phyloP scores from a whole-genome alignment of 2,113 vertebrate genomes.

The Podarcis raffonei region DNA sequence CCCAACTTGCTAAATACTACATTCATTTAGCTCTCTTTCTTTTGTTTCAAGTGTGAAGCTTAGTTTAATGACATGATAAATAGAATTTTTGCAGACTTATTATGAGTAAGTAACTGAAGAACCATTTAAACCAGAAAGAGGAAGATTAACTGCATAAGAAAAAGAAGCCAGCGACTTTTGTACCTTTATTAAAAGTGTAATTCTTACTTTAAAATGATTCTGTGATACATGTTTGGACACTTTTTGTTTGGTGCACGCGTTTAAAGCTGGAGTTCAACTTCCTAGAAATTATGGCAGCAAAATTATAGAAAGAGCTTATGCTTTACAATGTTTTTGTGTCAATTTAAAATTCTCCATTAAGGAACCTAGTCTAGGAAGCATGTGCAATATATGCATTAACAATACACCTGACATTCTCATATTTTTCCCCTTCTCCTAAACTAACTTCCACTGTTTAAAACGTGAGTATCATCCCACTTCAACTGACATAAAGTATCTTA shows the following conservation, averaged over 20 bases:
- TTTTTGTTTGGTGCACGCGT: not conserved
- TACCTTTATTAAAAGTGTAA: not conserved
- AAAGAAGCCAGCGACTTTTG: not conserved
- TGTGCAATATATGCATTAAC: not conserved
- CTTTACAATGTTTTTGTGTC: not conserved
- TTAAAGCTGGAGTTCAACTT: not conserved
- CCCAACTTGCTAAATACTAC: not conserved
- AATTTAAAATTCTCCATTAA: not conserved
- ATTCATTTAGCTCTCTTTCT: not conserved
- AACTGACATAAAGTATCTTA: not conserved
- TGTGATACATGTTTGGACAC: not conserved
- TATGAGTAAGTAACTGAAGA: not conserved
- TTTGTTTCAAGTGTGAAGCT: too few species aligned
- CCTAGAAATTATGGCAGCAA: not conserved
- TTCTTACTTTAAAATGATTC: not conserved
- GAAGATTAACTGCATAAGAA: not conserved
- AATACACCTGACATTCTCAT: not conserved
- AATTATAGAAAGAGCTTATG: not conserved
- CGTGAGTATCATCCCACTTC: not conserved
- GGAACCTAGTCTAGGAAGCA: not conserved
- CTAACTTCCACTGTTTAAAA: conserved; percentile 8
- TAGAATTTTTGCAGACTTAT: too few species aligned
- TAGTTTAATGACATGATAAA: not conserved
- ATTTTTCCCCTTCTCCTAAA: not conserved
- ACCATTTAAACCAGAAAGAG: not conserved